Evolutionary conservation across 2,797 vertebrate genomes (phyloP).

Genomic region (Chelon auratus): DNA sequence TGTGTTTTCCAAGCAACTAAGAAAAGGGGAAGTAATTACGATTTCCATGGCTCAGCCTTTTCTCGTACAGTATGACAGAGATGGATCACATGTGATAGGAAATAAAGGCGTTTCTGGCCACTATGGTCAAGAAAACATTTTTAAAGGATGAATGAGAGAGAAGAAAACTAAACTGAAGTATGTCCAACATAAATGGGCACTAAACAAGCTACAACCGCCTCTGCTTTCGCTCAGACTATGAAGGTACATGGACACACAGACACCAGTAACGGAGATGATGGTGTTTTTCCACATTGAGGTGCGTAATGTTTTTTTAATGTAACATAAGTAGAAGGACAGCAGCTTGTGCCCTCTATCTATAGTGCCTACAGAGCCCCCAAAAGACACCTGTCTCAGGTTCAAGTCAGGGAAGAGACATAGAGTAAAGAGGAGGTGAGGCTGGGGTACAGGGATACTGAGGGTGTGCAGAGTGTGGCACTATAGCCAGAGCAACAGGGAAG

Average conservation of each 20-base stretch:
- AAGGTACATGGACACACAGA: slow-evolving; percentile 40
- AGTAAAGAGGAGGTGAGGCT: slow-evolving; percentile 74
- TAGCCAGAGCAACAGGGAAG: slow-evolving; percentile 28
- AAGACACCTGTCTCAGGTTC: slow-evolving; percentile 56
- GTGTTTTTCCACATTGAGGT: slow-evolving; percentile 20
- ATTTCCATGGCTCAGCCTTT: slow-evolving; percentile 15
- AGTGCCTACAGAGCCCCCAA: slow-evolving; percentile 59
- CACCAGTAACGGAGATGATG: slow-evolving; percentile 25
- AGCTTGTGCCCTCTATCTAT: slow-evolving; percentile 83
- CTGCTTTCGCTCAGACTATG: slow-evolving; percentile 8
- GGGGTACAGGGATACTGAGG: slow-evolving; percentile 78
- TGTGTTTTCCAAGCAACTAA: slow-evolving; percentile 47
- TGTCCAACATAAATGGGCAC: slow-evolving; percentile 4
- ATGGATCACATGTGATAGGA: slow-evolving; percentile 44
- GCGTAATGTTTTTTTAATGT: slow-evolving; percentile 4
- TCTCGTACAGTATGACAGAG: slow-evolving; percentile 29
- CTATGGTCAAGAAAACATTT: slow-evolving; percentile 14
- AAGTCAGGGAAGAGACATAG: slow-evolving; percentile 71
- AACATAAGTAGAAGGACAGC: slow-evolving; percentile 39
- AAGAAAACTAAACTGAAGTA: slow-evolving; percentile 10
- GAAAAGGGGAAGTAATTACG: slow-evolving; percentile 69
- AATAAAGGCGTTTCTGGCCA: slow-evolving; percentile 10
- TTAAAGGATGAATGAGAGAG: slow-evolving; percentile 5
- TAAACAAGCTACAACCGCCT: not conserved
- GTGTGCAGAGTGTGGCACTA: slow-evolving; percentile 54